These are phyloP conservation scores for Hofmannophila pseudospretella DNA, from an alignment of 2,888 invertebrate species.

Conservation along the genomic window DNA sequence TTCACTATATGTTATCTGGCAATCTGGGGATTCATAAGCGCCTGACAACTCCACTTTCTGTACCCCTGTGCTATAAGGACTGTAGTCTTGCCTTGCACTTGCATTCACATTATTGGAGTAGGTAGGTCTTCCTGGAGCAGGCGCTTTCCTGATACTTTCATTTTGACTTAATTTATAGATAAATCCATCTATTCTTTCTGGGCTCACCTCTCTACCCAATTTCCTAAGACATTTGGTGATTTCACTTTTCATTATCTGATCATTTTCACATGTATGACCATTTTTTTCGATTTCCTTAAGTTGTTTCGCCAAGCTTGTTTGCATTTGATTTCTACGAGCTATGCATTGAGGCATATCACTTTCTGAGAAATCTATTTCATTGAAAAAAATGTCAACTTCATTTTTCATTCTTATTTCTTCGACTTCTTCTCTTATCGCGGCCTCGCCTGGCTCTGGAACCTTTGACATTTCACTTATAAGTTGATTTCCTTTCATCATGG, in stretches of 20 bases:
- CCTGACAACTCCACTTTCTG: too few species aligned
- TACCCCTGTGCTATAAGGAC: too few species aligned
- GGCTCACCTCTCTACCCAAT: conserved; percentile 23
- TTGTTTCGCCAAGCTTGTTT: conserved; percentile 33
- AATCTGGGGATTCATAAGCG: too few species aligned
- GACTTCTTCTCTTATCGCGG: conserved; percentile 20
- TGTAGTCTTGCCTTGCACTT: not conserved
- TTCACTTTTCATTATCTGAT: conserved; percentile 37
- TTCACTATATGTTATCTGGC: too few species aligned
- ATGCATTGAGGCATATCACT: conserved; percentile 18
- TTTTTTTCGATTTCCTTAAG: conserved; percentile 38
- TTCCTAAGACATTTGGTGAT: conserved; percentile 34
- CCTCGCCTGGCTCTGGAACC: conserved; percentile 20
- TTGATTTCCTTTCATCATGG: conserved; percentile 36
- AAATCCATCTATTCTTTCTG: conserved; percentile 29
- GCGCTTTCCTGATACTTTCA: conserved; percentile 26
- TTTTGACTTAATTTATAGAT: conserved; percentile 30
- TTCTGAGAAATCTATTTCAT: conserved; percentile 22
- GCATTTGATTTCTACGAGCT: conserved; percentile 21
- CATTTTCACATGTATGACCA: conserved; percentile 28
- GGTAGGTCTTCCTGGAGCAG: conserved; percentile 6
- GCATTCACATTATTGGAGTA: too few species aligned
- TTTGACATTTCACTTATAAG: conserved; percentile 40
- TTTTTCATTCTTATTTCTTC: conserved; percentile 29
- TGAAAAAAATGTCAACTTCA: conserved; percentile 31